Conservation (phyloP, 2,797 vertebrate genomes). For the Poecilia wingei region DNA sequence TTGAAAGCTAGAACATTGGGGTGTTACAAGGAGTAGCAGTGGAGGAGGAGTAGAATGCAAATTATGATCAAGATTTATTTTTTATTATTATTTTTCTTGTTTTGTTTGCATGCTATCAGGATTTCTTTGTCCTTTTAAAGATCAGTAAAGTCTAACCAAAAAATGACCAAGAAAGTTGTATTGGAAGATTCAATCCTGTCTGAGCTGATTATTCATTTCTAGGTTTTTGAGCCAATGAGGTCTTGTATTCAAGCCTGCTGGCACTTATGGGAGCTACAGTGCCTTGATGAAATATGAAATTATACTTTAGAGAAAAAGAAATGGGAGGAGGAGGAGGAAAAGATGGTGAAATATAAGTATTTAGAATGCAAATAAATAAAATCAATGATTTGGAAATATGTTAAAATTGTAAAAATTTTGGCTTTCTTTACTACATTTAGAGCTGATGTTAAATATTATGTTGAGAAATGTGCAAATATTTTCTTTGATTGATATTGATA, state of each 20-base stretch:
- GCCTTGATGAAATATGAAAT: constrained; percentile 43
- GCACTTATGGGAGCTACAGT: constrained; percentile 59
- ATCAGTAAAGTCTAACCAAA: constrained; percentile 14
- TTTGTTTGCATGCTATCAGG: not conserved
- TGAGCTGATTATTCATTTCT: constrained; percentile 6
- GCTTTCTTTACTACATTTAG: not conserved
- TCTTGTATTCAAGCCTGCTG: constrained; percentile 54
- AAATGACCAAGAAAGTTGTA: constrained; percentile 25
- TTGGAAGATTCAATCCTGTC: constrained; percentile 36
- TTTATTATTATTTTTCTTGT: no score
- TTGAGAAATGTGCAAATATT: not conserved
- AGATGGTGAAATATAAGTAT: not conserved
- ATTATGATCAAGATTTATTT: not conserved
- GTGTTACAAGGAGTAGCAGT: not conserved
- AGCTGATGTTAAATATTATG: not conserved
- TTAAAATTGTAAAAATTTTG: no score
- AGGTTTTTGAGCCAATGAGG: constrained; percentile 22
- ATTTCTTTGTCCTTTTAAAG: not conserved
- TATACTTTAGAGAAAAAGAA: constrained; percentile 18
- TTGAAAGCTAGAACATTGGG: constrained; percentile 12
- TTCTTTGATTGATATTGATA: no score
- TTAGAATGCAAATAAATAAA: not conserved
- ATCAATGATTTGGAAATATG: no score
- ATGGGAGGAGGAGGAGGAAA: not conserved
- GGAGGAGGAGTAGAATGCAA: not conserved